These are phyloP conservation scores for Sorex araneus DNA, from an alignment of 2,113 vertebrate genomes.

Conservation along the genomic window DNA sequence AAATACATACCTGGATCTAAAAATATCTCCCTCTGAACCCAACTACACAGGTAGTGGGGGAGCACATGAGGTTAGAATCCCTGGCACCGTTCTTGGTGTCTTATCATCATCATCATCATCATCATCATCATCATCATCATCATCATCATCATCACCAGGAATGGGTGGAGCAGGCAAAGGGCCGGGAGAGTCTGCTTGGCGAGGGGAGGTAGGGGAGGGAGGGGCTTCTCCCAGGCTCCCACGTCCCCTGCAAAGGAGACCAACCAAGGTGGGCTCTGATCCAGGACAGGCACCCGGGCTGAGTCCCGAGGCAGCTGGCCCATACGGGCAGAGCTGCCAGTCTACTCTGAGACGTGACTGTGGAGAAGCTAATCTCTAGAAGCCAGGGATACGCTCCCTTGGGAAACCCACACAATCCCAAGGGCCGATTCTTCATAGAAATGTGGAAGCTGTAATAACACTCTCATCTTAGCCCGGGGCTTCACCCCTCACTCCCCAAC, in stretches of 20 bases:
- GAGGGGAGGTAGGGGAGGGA: background rate
- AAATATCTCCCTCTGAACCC: conserved; percentile 22
- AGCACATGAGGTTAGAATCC: too few species aligned
- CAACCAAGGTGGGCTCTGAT: too few species aligned
- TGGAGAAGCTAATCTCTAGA: background rate
- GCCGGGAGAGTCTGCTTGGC: background rate
- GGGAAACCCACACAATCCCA: background rate
- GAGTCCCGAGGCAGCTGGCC: background rate
- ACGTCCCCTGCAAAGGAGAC: background rate
- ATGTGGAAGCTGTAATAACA: background rate
- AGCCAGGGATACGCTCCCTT: background rate
- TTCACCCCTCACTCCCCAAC: background rate
- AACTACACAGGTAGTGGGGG: background rate
- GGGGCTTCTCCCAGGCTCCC: background rate
- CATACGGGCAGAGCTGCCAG: background rate
- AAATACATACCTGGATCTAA: background rate
- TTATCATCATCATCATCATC: too few species aligned
- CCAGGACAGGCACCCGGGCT: too few species aligned
- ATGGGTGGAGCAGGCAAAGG: background rate
- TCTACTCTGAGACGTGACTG: background rate
- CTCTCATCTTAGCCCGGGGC: background rate
- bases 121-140: too few species aligned
- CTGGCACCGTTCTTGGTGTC: too few species aligned
- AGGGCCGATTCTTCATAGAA: background rate
- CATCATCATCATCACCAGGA: too few species aligned